phyloP scores from a whole-genome alignment of 2,113 vertebrate species.

The Leiothrix lutea region DNA sequence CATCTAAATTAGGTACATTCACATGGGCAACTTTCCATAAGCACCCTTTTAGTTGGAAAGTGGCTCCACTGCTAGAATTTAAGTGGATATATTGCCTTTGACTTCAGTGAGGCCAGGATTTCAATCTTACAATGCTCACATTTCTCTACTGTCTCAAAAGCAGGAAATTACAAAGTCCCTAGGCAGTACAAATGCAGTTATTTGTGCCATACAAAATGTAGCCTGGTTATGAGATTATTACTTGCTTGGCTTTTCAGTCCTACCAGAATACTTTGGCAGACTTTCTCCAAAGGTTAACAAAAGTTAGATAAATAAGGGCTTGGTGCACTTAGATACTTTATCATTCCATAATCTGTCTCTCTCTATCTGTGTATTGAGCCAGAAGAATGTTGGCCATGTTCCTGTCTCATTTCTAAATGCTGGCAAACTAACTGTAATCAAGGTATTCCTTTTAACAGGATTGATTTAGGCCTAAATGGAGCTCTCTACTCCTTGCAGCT shows the following conservation, averaged over 20 bases:
- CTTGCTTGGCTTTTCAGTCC: constrained; percentile 3
- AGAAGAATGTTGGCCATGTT: constrained; percentile 27
- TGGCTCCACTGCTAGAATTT: background rate
- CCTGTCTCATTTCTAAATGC: constrained; percentile 40
- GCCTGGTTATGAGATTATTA: background rate
- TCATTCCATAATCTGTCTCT: background rate
- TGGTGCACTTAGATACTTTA: constrained; percentile 32
- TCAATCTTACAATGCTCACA: background rate
- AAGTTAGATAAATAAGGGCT: constrained; percentile 48
- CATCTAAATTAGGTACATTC: background rate
- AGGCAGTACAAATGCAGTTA: background rate
- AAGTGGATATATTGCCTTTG: background rate
- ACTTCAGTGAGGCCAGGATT: background rate
- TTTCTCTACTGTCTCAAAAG: constrained; percentile 15
- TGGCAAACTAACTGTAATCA: constrained; percentile 18
- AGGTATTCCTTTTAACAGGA: constrained; percentile 39
- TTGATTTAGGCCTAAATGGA: constrained; percentile 11
- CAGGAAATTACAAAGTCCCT: background rate
- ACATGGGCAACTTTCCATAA: background rate
- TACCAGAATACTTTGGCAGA: constrained; percentile 18
- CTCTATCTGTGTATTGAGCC: constrained; percentile 12
- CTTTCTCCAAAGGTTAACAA: constrained; percentile 45
- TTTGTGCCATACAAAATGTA: background rate
- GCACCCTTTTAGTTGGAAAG: background rate
- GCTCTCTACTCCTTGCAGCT: background rate